Evolutionary conservation across 2,888 invertebrate species (phyloP), one percentile per base, ranked within the genome.

Genomic region (Amblyjoppa proteus): DNA sequence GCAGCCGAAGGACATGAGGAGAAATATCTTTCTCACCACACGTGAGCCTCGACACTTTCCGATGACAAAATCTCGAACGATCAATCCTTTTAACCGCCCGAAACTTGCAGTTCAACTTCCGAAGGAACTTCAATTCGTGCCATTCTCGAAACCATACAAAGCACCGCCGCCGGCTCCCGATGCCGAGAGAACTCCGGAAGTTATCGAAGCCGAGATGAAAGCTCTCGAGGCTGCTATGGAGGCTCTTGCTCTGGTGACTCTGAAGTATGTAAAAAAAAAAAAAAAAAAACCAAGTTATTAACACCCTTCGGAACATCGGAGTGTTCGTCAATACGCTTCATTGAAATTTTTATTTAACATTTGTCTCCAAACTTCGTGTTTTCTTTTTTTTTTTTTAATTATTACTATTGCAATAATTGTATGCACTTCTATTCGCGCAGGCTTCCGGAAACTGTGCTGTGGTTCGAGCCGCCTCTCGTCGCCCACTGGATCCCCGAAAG

Each of bases 141-240:
- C 94, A 0, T 97, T 97, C 90, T 95, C 95, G 82, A 96, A 96
- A 20, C 95, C 96, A 28, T 97, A 97, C 92, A 95, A 95, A 1
- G 96, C 97, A 0, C 97, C 97, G 0, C 95, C 96, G 0, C 96
- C 96, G 0, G 95, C 96, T 2, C 95, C 96, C 0, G 96, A 96
- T 0, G 95, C 96, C 3, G 96, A 96, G 5, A 95, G 97, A 68
- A 95, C 96, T 31, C 97, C 97, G 0, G 97, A 97, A 94, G 97
- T 97, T 91, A 96, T 97, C 34, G 98, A 98, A 90, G 96, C 96
- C 0, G 97, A 97, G 92, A 96, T 97, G 92, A 97, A 96, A 91
- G 95, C 95, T 88, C 95, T 96, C 34, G 97, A 98, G 89, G 95
- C 95, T 2, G 97, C 97, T 73, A 95, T 97, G 91, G 97, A 97